Percentiles rank a stretch among this genome's conserved stretches.
These are phyloP conservation scores for Sylvia atricapilla DNA, from an alignment of 2,113 vertebrate genomes.

Conservation along the genomic window DNA sequence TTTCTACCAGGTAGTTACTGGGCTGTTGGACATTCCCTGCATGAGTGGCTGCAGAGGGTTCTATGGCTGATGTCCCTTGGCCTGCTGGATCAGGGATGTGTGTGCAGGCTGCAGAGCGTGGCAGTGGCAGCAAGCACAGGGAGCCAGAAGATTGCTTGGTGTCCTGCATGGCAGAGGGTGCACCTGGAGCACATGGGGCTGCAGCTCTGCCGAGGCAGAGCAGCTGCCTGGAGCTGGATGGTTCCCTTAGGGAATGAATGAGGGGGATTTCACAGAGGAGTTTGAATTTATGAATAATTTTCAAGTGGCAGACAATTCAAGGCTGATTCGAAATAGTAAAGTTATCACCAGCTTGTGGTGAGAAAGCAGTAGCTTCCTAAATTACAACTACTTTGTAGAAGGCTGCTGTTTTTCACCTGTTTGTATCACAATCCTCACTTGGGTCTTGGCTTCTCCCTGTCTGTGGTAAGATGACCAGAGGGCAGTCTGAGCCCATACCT, in stretches of 20 bases:
- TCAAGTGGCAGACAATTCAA: background rate
- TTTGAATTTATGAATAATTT: background rate
- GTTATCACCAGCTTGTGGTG: background rate
- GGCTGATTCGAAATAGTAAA: background rate
- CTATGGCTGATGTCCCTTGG: fast-evolving
- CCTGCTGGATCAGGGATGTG: background rate
- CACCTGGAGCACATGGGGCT: fast-evolving
- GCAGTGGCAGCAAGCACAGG: fast-evolving
- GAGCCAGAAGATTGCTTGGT: fast-evolving
- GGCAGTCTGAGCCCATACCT: background rate
- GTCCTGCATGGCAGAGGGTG: fast-evolving
- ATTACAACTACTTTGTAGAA: background rate
- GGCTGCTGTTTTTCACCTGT: background rate
- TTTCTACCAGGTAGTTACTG: fast-evolving
- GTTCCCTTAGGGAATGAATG: background rate
- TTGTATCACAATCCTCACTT: fast-evolving
- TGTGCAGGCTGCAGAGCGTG: background rate
- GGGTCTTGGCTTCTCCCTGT: background rate
- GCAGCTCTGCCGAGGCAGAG: background rate
- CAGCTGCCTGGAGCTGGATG: background rate
- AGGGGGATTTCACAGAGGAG: fast-evolving
- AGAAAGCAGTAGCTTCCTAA: background rate
- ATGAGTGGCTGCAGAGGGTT: background rate
- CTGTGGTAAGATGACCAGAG: background rate
- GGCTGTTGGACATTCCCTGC: background rate